Evolutionary conservation across 2,888 invertebrate species (phyloP).

Genomic region (Apeira syringaria): DNA sequence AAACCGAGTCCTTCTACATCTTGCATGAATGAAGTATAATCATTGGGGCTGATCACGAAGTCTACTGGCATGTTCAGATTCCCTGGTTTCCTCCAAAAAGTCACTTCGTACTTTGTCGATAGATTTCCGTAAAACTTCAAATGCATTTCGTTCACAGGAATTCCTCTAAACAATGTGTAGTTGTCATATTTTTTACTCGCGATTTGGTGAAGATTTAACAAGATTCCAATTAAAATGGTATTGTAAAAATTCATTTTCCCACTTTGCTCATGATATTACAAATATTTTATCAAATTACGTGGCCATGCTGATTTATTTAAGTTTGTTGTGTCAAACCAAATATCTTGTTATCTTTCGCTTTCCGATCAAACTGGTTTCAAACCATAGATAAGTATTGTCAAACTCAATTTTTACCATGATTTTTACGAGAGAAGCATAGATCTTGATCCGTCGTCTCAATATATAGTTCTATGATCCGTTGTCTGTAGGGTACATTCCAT

Average conservation of each 20-base stretch:
- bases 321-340: neutral
- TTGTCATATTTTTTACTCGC: constrained; percentile 38
- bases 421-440: too few relatives aligned
- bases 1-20: constrained; percentile 40
- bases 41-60: constrained; percentile 51
- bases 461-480: too few relatives aligned
- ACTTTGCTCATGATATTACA: neutral
- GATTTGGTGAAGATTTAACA: neutral
- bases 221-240: neutral
- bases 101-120: constrained; percentile 37
- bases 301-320: constrained; percentile 4
- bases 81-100: constrained; percentile 59
- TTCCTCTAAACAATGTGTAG: constrained; percentile 55
- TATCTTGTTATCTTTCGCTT: too few relatives aligned
- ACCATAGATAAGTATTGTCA: too few relatives aligned
- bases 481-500: too few relatives aligned
- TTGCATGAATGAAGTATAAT: constrained; percentile 37
- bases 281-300: neutral
- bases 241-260: constrained; percentile 1
- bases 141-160: constrained; percentile 47
- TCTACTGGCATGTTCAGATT: constrained; percentile 49
- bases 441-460: too few relatives aligned
- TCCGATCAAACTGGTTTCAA: too few relatives aligned
- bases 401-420: too few relatives aligned
- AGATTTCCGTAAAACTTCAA: constrained; percentile 52